Base-by-base conservation (phyloP, 1,140 invertebrate genomes). In the Cotesia glomerata region DNA sequence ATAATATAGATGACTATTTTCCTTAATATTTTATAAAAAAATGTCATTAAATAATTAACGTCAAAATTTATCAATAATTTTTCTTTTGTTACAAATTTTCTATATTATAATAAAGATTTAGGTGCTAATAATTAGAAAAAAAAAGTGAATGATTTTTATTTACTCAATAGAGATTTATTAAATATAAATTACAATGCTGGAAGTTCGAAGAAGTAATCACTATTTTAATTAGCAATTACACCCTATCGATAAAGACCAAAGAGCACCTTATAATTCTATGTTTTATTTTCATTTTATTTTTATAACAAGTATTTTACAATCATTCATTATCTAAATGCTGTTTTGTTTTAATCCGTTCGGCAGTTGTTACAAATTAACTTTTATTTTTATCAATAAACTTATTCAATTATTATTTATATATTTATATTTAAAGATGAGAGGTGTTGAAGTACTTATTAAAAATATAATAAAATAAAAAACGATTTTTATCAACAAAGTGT, bases 251-350 rank as follows among this genome's bases (percentile, higher is more conserved):
- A 71, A 16, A 71, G 69, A 71, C 69, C 69, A 52, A 18, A 59
- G 69, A 71, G 69, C 69, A 63, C 58, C 69, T 71, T 71, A 71
- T 51, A 56, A 62, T 71, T 49, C 59, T 63, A 71, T 45, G 39
- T 45, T 45, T 45, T 45, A 45, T 45, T 45, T 45, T 63, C 63
- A 56, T 52, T 58, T 39, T 69, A 36, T 65, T 18, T 35, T 45
- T 32, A n/a, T 58, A 69, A 58, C 56, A 71, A 45, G 45, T 62
- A 61, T 63, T 71, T 71, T 71, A 62, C 62, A 71, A 71, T 71
- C 59, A 49, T 13, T 35, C 36, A 71, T 63, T 34, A 69, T 36
- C 36, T 35, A 64, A 26, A 35, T 68, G 18, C 14, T 54, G 34
- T 39, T 7, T 32, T 59, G 18, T 59, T 14, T 62, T 35, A 45